Conservation (phyloP, 92 coral and sea anemone species). For the Virgularia gustaviana region DNA sequence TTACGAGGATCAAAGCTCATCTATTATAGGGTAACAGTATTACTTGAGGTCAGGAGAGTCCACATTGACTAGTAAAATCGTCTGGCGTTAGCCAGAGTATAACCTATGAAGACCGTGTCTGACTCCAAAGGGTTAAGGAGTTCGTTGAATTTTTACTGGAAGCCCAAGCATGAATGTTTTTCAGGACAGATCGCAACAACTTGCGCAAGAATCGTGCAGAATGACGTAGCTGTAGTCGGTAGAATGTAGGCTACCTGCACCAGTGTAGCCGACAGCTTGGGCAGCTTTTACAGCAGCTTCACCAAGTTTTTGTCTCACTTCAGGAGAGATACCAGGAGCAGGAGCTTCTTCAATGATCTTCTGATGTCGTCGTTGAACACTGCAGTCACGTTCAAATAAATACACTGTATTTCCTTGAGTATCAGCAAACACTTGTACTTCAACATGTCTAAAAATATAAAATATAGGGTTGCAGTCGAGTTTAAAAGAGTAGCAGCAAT, state of each 20-base stretch:
- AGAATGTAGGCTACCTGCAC: no score
- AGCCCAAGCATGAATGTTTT: not conserved
- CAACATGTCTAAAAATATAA: constrained; percentile 86
- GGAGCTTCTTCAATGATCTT: constrained; percentile 99
- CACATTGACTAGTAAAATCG: no score
- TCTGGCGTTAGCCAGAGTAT: no score
- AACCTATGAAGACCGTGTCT: no score
- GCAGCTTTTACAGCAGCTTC: constrained; percentile 99
- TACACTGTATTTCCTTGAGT: constrained; percentile 86
- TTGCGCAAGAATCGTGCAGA: no score
- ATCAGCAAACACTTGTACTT: constrained; percentile 97
- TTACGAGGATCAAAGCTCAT: no score
- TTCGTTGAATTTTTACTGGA: not conserved
- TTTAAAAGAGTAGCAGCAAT: no score
- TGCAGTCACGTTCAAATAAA: constrained; percentile 96
- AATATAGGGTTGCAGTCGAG: no score
- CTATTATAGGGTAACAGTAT: no score
- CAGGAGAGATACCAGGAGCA: constrained; percentile 89
- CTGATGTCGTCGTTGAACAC: constrained; percentile 96
- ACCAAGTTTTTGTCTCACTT: constrained; percentile 76
- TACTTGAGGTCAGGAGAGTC: no score
- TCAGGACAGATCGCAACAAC: not conserved
- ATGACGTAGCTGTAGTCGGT: no score
- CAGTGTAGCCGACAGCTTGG: constrained; percentile 94
- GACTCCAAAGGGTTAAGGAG: no score